Conservation (phyloP, 2,113 vertebrate genomes). For the Montifringilla adamsi region DNA sequence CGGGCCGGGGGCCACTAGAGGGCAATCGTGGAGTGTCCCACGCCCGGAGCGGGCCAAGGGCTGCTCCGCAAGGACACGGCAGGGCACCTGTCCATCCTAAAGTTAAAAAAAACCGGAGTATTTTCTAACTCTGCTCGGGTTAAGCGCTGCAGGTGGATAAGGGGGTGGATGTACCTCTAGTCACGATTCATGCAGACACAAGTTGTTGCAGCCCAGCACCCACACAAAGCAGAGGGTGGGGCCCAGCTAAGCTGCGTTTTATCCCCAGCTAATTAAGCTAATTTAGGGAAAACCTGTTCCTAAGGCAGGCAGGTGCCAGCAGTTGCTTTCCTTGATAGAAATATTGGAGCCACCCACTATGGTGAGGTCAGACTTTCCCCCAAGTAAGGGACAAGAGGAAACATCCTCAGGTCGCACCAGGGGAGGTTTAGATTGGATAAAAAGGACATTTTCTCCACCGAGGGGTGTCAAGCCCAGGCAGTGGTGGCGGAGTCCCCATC, state of each 20-base stretch:
- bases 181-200: accelerated
- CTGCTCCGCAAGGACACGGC: not conserved
- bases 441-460: not conserved
- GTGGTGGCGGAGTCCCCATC: not conserved
- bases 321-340: not conserved
- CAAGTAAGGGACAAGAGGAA: not conserved
- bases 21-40: conserved; percentile 38
- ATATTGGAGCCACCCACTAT: accelerated
- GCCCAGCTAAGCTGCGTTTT: not conserved
- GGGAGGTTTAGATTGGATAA: not conserved
- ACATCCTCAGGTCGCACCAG: no score
- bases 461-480: not conserved
- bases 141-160: accelerated
- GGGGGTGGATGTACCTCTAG: not conserved
- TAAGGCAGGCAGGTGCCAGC: not conserved
- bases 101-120: accelerated
- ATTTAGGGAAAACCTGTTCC: not conserved
- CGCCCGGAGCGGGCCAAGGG: not conserved
- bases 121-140: not conserved
- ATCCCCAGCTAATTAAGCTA: not conserved
- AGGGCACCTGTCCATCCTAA: accelerated
- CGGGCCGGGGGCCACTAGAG: conserved; percentile 16
- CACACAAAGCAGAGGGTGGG: accelerated
- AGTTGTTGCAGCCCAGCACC: accelerated
- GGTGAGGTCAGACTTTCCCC: not conserved